Conservation (phyloP, 2,888 invertebrate genomes). For the Brachyopa scutellaris region DNA sequence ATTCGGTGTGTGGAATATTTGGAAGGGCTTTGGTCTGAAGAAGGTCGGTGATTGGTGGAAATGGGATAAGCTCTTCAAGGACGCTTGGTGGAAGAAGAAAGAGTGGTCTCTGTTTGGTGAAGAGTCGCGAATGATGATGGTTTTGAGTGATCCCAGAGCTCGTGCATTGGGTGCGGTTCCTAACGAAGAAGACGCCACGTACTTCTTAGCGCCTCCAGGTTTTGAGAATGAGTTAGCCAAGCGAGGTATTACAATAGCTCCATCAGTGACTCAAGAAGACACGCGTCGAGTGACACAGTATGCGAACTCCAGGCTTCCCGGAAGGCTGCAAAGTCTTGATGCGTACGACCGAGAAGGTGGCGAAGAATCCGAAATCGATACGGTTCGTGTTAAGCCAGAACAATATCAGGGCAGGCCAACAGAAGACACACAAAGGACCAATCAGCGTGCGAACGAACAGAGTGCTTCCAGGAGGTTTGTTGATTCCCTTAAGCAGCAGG, state of each 20-base stretch:
- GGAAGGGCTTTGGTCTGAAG: conserved; percentile 59
- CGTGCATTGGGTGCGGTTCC: background rate
- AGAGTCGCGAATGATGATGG: conserved; percentile 52
- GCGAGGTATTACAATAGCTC: conserved; percentile 41
- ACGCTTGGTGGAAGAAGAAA: conserved; percentile 45
- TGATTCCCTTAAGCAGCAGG: conserved; percentile 25
- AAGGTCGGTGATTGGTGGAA: conserved; percentile 66
- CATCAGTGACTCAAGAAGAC: background rate
- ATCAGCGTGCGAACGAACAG: background rate
- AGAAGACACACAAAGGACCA: background rate
- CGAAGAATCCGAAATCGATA: conserved; percentile 56
- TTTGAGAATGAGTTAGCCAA: conserved; percentile 59
- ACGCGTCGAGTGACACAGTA: background rate
- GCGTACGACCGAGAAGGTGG: conserved; percentile 40
- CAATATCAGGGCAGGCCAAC: background rate
- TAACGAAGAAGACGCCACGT: conserved; percentile 56
- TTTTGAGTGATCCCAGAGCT: conserved; percentile 36
- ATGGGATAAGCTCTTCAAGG: conserved; percentile 50
- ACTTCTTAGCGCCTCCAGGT: conserved; percentile 62
- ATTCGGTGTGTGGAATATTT: conserved; percentile 64
- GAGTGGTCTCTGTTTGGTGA: conserved; percentile 48
- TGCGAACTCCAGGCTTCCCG: background rate
- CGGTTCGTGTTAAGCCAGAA: conserved; percentile 49
- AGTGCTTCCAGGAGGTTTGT: conserved; percentile 42
- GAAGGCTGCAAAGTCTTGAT: conserved; percentile 16